Base-by-base conservation (phyloP, 1,140 invertebrate genomes). In the Stegodyphus mimosarum region DNA sequence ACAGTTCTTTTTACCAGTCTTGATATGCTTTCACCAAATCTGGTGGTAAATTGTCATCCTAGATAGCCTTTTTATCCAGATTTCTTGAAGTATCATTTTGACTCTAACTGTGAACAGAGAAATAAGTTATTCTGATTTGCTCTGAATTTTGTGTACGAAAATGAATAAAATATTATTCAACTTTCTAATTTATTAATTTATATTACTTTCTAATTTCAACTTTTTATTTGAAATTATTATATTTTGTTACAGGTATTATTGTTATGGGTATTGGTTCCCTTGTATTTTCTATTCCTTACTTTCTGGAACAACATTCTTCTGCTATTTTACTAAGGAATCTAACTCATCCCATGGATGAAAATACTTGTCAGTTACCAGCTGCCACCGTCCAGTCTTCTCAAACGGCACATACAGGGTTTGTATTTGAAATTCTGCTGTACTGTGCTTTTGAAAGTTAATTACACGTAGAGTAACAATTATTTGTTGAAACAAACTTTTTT, bases 201-300 rank as follows among this genome's bases (percentile, higher is more conserved):
- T 53, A 6, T 51, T 48, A 50, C 7, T 17, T 55, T 72, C 33
- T 50, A 48, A 50, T 72, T 18, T 48, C 1, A 67, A 51, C 10
- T 48, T 13, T 2, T 18, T 13, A 33, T 33, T 33, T 33, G 33
- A 33, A 33, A 33, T 33, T 33, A 69, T 83, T 84, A n/a, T 71
- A 64, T 67, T 55, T 66, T 63, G 79, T 78, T 74, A 5, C 55
- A 86, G 92, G 92, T 11, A 90, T 92, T n/a, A 80, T 91, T 72
- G 88, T 92, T 52, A 92, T 92, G 90, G 92, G 91, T 6, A 88
- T 92, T 73, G 92, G 92, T 7, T 91, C 92, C 7, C 87, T 92
- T 55, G 81, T 92, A 55, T 93, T 93, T 88, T 89, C 91, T 17
- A 86, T 92, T 77, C 92, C 92, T 15, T 92, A 93, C 88, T 90